These are phyloP conservation scores for Heliconius ismenius DNA, from an alignment of 2,888 invertebrate genomes.

Conservation along the genomic window DNA sequence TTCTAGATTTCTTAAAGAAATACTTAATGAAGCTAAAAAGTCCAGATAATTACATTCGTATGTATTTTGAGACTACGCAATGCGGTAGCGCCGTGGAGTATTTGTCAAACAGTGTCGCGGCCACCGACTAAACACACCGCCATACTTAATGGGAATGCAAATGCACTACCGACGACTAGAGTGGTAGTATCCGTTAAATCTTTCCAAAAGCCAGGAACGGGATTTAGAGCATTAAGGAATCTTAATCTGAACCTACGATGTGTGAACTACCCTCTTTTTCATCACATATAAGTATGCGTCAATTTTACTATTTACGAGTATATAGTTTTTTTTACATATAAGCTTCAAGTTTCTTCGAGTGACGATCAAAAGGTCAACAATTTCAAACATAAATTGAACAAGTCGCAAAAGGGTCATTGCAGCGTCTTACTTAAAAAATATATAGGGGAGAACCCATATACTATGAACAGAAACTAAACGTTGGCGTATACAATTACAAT, in stretches of 20 bases:
- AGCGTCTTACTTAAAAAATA: no score
- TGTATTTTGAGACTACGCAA: conserved; percentile 23
- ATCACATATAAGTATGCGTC: not conserved
- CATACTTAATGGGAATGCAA: conserved; percentile 55
- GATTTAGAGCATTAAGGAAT: not conserved
- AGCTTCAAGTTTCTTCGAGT: no score
- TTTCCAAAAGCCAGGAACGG: conserved; percentile 2
- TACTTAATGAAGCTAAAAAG: not conserved
- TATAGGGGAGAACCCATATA: not conserved
- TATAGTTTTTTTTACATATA: no score
- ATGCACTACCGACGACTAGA: conserved; percentile 44
- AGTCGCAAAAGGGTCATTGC: no score
- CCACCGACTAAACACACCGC: conserved; percentile 30
- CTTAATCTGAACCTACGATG: not conserved
- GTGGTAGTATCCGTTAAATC: conserved; percentile 2
- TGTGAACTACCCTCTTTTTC: not conserved
- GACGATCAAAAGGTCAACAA: no score
- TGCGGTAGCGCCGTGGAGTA: conserved; percentile 18
- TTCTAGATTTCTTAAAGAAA: not conserved
- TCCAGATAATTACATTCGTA: not conserved
- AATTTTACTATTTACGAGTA: no score
- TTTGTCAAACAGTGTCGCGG: conserved; percentile 32
- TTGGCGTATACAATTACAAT: not conserved
- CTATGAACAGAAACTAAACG: not conserved
- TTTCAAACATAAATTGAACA: no score